These are phyloP conservation scores for Heliconius aoede DNA, from an alignment of 2,888 invertebrate genomes.

Conservation along the genomic window DNA sequence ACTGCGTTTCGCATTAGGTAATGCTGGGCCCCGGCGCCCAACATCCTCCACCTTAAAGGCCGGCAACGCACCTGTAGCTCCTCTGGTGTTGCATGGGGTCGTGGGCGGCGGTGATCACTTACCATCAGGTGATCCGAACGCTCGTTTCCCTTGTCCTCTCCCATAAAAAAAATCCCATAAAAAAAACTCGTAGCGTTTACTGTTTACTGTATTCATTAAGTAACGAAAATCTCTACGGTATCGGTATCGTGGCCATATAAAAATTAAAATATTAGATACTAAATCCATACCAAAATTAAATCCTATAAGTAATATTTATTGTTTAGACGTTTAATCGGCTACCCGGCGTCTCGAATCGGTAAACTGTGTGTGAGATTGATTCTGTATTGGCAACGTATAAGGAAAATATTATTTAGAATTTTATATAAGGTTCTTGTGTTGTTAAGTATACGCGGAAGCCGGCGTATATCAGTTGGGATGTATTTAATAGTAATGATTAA, in stretches of 20 bases:
- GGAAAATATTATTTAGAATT: conserved; percentile 8
- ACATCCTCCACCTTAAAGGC: too few relatives aligned
- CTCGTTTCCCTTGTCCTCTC: too few relatives aligned
- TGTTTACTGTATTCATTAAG: too few relatives aligned
- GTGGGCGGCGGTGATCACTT: too few relatives aligned
- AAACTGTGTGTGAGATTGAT: conserved; percentile 18
- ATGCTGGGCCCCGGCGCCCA: too few relatives aligned
- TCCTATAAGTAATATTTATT: conserved; percentile 1
- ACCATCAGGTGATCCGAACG: too few relatives aligned
- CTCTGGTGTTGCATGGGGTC: too few relatives aligned
- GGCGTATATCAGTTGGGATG: neutral
- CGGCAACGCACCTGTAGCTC: too few relatives aligned
- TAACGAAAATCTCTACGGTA: neutral
- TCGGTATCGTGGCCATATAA: neutral
- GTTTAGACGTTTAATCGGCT: conserved; percentile 18
- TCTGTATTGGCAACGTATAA: conserved; percentile 8
- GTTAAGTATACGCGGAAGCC: neutral
- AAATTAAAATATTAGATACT: neutral
- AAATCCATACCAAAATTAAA: neutral
- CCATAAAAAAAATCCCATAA: too few relatives aligned
- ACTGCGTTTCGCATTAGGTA: too few relatives aligned
- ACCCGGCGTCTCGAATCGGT: conserved; percentile 19
- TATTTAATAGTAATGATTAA: neutral
- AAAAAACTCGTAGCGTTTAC: too few relatives aligned
- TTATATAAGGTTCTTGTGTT: neutral